Base-by-base conservation (phyloP, 2,888 invertebrate genomes). In the Acleris laterana region DNA sequence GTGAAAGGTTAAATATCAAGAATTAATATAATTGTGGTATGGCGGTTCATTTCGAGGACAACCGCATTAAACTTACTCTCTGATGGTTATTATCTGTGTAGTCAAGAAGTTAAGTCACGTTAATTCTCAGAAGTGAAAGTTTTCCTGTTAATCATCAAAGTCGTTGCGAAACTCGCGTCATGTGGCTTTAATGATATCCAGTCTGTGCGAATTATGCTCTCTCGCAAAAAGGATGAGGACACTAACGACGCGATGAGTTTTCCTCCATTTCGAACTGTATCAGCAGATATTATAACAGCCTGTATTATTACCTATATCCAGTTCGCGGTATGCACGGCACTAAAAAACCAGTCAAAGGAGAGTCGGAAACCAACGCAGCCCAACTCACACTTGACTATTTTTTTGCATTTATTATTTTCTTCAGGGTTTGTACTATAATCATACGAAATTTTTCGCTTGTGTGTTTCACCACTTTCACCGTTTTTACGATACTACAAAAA, bases 41-140 rank as follows among this genome's bases (percentile, higher is more conserved):
- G 20, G 28, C 13, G 38, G 25, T 42, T 59, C 19, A 19, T 55
- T 55, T 38, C 48, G 46, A 58, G 17, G 44, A 22, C 42, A 42
- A 60, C 42, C 25, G 22, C 51, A 63, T 63, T 32, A 32, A 9
- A 32, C 25, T 32, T 19, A 53, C 64, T 60, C 50, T 50, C 55
- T 55, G 28, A 46, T 16, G 38, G 46, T 49, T 62, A 62, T 65
- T 60, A 22, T 19, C 20, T 17, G 22, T 60, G 28, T 49, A 65
- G 17, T 42, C 49, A 57, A 42, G 52, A 52, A 13, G 51, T 61
- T 51, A 25, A 58, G 56, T 61, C 60, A 66, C 56, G 46, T 60
- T 53, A 56, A 66, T 66, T 62, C 61, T 48, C 52, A 57, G 61
- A 66, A 66, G 56, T 57, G 66, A 66, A 66, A 66, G 66, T 66